phyloP scores from a whole-genome alignment of 2,888 invertebrate species.

The Crioceris asparagi region DNA sequence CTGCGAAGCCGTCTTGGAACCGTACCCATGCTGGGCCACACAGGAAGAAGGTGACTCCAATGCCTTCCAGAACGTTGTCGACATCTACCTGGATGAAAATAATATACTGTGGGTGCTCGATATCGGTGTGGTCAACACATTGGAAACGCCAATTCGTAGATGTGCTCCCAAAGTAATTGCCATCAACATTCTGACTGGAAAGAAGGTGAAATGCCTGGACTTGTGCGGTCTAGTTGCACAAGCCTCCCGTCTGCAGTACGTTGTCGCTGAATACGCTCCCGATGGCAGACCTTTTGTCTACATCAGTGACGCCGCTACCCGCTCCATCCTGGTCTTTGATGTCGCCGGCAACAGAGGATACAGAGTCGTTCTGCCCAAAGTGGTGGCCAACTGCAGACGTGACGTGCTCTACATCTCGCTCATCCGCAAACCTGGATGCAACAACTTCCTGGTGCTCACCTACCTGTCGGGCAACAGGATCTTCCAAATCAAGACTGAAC shows the following conservation, averaged over 20 bases:
- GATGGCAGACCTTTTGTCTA: slow-evolving; percentile 53
- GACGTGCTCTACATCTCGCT: slow-evolving; percentile 58
- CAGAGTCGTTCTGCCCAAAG: slow-evolving; percentile 51
- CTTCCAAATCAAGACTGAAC: slow-evolving; percentile 53
- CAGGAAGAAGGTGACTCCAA: slow-evolving; percentile 55
- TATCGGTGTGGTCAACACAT: slow-evolving; percentile 56
- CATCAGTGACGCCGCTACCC: slow-evolving; percentile 57
- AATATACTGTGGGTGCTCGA: slow-evolving; percentile 65
- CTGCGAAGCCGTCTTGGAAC: slow-evolving; percentile 41
- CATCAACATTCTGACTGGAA: slow-evolving; percentile 33
- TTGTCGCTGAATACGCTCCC: slow-evolving; percentile 54
- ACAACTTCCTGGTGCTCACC: slow-evolving; percentile 49
- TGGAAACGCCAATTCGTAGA: slow-evolving; percentile 51
- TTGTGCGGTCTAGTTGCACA: slow-evolving; percentile 47
- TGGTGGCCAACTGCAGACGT: slow-evolving; percentile 43
- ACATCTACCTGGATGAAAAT: slow-evolving; percentile 49
- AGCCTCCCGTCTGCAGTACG: slow-evolving; percentile 54
- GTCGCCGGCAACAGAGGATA: slow-evolving; percentile 50
- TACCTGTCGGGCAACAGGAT: slow-evolving; percentile 52
- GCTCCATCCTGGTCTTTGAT: slow-evolving; percentile 58
- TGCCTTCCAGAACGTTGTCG: slow-evolving; percentile 59
- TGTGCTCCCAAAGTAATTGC: slow-evolving; percentile 55
- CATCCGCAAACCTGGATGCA: slow-evolving; percentile 43
- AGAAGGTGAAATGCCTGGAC: slow-evolving; percentile 51
- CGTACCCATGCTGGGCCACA: slow-evolving; percentile 53